Evolutionary conservation across 2,797 vertebrate species (phyloP).

Genomic region (Alosa sapidissima): DNA sequence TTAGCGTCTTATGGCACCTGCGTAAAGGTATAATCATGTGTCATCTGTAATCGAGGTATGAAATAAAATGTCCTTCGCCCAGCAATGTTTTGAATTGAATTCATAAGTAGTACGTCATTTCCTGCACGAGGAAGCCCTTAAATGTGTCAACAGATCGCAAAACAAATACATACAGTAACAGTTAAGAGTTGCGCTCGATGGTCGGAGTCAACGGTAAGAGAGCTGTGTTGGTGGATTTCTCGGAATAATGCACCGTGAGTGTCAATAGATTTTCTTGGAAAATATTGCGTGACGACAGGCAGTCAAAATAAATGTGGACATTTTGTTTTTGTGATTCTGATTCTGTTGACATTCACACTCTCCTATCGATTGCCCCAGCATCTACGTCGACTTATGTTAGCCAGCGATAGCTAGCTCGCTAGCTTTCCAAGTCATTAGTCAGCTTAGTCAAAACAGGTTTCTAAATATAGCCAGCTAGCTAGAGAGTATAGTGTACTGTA

Average conservation of each 20-base stretch:
- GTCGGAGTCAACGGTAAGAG: constrained; percentile 23
- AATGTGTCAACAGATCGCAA: constrained; percentile 24
- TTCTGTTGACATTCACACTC: constrained; percentile 23
- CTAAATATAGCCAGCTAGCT: constrained; percentile 4
- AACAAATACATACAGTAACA: constrained; percentile 26
- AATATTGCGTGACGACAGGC: neutral
- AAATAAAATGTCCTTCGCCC: neutral
- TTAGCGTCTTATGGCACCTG: neutral
- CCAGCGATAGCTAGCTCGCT: constrained; percentile 9
- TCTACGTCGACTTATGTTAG: neutral
- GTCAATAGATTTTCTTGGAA: neutral
- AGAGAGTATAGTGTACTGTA: neutral
- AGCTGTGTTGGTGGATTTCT: constrained; percentile 11
- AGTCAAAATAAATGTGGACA: neutral
- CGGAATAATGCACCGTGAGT: constrained; percentile 8
- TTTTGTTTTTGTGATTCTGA: constrained; percentile 19
- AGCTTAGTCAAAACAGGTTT: neutral
- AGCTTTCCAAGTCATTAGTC: constrained; percentile 1
- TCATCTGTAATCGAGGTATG: neutral
- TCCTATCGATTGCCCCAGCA: constrained; percentile 13
- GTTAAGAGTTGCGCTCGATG: neutral
- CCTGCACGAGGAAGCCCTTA: constrained; percentile 24
- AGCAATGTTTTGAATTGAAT: constrained; percentile 25
- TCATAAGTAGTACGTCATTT: constrained; percentile 11
- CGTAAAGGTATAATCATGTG: neutral